A percentile compares a stretch with the other conserved stretches of the same genome.
These are phyloP conservation scores for Heterohyrax brucei DNA, from an alignment of 2,797 vertebrate genomes.

Conservation along the genomic window DNA sequence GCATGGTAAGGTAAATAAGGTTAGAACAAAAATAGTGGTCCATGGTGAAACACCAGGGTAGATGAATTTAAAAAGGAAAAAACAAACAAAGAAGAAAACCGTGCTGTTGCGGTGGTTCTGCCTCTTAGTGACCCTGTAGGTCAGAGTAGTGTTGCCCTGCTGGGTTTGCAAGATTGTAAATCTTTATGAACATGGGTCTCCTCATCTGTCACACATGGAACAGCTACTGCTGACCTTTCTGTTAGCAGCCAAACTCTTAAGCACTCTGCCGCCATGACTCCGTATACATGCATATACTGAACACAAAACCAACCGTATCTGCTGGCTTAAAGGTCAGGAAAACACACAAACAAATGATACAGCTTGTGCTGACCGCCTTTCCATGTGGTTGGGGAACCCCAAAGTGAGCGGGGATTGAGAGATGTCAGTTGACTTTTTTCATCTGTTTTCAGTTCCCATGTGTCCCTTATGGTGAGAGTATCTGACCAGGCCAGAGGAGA, in stretches of 20 bases:
- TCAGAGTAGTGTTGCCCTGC: too few relatives aligned
- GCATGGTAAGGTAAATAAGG: neutral
- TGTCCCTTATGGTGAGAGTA: neutral
- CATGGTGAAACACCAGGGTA: neutral
- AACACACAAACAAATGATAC: neutral
- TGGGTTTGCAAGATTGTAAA: too few relatives aligned
- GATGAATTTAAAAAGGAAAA: neutral
- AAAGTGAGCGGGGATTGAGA: neutral
- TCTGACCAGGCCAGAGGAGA: neutral
- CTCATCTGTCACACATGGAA: too few relatives aligned
- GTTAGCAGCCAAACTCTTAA: too few relatives aligned
- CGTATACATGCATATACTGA: neutral
- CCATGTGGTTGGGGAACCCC: neutral
- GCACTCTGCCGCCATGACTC: too few relatives aligned
- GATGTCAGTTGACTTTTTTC: neutral
- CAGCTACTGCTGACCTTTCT: too few relatives aligned
- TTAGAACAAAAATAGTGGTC: neutral
- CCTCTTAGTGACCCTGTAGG: too few relatives aligned
- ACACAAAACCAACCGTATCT: neutral
- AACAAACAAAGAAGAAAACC: too few relatives aligned
- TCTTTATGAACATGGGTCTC: too few relatives aligned
- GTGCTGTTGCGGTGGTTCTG: too few relatives aligned
- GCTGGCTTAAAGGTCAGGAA: neutral
- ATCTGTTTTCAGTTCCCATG: neutral
- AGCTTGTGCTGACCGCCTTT: neutral